Percentiles rank a stretch among this genome's conserved stretches.
Conservation (phyloP, 64 coral and sea anemone genomes). For the Stichodactyla helianthus region DNA sequence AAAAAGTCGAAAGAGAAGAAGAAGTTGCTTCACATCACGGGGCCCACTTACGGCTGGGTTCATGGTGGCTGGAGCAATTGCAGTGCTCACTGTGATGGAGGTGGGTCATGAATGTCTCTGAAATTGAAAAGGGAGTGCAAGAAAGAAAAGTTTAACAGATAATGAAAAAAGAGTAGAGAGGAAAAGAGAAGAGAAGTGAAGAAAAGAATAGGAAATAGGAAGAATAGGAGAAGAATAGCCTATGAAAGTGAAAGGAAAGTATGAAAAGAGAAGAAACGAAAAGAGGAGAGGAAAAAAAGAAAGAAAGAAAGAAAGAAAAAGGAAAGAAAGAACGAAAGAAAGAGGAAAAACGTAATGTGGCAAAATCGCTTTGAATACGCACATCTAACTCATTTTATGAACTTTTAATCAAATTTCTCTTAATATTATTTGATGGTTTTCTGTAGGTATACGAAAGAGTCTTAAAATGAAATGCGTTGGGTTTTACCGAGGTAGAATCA, state of each 20-base stretch:
- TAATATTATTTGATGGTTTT: background rate
- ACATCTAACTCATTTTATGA: too few species aligned
- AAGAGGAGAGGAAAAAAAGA: too few species aligned
- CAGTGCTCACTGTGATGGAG: slow-evolving; percentile 62
- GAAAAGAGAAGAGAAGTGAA: too few species aligned
- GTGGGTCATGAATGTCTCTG: slow-evolving; percentile 23
- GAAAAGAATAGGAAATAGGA: background rate
- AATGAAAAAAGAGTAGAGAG: too few species aligned
- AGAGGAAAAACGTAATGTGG: background rate
- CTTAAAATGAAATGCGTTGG: slow-evolving; percentile 29
- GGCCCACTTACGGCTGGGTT: slow-evolving; percentile 74
- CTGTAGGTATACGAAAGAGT: slow-evolving; percentile 37
- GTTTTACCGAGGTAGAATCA: slow-evolving; percentile 48
- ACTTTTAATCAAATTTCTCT: too few species aligned
- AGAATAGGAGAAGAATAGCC: background rate
- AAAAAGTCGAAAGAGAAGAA: slow-evolving; percentile 13
- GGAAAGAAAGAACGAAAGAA: background rate
- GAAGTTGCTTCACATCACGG: slow-evolving; percentile 21
- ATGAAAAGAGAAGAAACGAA: too few species aligned
- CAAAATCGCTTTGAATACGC: too few species aligned
- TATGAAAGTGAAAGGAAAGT: too few species aligned
- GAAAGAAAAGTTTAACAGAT: too few species aligned
- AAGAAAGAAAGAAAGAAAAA: too few species aligned
- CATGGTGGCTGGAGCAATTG: slow-evolving; percentile 70
- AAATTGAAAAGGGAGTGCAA: too few species aligned